A percentile compares a stretch with the other conserved stretches of the same genome.
These are phyloP conservation scores for Epinephelus malabaricus DNA, from an alignment of 2,797 vertebrate species.

Conservation along the genomic window DNA sequence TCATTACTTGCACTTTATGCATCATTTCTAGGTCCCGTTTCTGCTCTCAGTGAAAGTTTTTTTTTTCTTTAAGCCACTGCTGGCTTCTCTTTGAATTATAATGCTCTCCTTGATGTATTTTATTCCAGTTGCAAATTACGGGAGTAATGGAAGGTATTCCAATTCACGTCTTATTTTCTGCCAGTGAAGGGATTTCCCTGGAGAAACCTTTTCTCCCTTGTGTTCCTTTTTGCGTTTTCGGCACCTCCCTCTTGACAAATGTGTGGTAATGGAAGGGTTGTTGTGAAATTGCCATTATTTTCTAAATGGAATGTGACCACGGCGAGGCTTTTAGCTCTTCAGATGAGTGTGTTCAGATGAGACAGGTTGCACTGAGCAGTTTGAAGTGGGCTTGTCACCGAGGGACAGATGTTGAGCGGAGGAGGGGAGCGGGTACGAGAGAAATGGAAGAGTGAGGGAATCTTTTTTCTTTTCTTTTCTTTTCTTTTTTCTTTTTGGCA, in stretches of 20 bases:
- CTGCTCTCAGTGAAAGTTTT: slow-evolving; percentile 52
- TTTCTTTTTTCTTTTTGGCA: slow-evolving; percentile 48
- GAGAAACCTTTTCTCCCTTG: slow-evolving; percentile 69
- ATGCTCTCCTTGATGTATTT: slow-evolving; percentile 79
- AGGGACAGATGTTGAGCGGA: slow-evolving; percentile 75
- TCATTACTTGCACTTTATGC: slow-evolving; percentile 62
- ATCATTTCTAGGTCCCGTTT: slow-evolving; percentile 46
- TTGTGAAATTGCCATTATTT: slow-evolving; percentile 83
- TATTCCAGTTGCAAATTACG: slow-evolving; percentile 76
- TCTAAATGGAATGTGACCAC: slow-evolving; percentile 78
- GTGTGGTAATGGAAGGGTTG: slow-evolving; percentile 80
- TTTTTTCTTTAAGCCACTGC: slow-evolving; percentile 44
- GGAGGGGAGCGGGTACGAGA: slow-evolving; percentile 41
- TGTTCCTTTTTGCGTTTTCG: slow-evolving; percentile 51
- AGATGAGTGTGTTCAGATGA: slow-evolving; percentile 77
- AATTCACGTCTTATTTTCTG: slow-evolving; percentile 77
- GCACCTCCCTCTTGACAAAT: slow-evolving; percentile 76
- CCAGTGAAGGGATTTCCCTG: slow-evolving; percentile 79
- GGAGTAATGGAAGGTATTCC: slow-evolving; percentile 80
- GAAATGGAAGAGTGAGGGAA: slow-evolving; percentile 39
- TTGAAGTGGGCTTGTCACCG: slow-evolving; percentile 81
- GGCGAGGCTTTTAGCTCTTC: slow-evolving; percentile 78
- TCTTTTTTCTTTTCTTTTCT: slow-evolving; percentile 36
- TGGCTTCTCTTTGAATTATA: slow-evolving; percentile 66
- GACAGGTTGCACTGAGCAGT: slow-evolving; percentile 70